These are phyloP conservation scores for Cololabis saira DNA, from an alignment of 2,113 vertebrate species.

Conservation along the genomic window DNA sequence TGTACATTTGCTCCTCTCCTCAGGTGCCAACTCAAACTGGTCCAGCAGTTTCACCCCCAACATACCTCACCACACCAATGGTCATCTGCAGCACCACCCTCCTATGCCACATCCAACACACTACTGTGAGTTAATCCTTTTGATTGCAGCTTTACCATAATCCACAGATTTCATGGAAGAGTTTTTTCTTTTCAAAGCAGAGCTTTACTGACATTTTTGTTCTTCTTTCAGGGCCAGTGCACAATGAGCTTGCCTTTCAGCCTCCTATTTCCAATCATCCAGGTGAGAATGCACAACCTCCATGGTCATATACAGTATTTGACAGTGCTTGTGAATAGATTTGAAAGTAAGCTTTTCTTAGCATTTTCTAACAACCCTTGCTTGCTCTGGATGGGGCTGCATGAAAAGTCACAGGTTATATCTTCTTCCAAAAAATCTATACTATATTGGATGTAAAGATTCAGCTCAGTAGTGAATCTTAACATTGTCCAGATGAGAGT, in stretches of 20 bases:
- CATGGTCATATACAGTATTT: background rate
- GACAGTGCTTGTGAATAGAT: background rate
- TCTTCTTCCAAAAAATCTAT: too few relatives aligned
- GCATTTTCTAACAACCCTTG: too few relatives aligned
- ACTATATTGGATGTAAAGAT: too few relatives aligned
- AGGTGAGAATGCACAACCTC: conserved; percentile 82
- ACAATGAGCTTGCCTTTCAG: conserved; percentile 98
- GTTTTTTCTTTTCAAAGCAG: background rate
- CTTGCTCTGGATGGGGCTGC: too few relatives aligned
- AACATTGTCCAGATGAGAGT: too few relatives aligned
- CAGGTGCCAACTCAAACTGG: conserved; percentile 91
- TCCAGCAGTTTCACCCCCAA: conserved; percentile 89
- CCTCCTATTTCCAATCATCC: conserved; percentile 97
- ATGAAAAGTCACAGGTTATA: too few relatives aligned
- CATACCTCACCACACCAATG: conserved; percentile 94
- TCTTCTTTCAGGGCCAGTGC: conserved; percentile 89
- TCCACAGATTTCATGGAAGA: background rate
- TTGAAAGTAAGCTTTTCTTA: too few relatives aligned
- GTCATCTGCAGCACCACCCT: conserved; percentile 95
- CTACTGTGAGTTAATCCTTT: conserved; percentile 87
- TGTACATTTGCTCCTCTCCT: background rate
- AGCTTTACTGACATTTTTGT: conserved; percentile 10
- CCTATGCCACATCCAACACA: conserved; percentile 93
- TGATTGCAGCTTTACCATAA: background rate
- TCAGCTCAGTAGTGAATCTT: too few relatives aligned